phyloP scores from a whole-genome alignment of 2,113 vertebrate species.

The Mola mola region DNA sequence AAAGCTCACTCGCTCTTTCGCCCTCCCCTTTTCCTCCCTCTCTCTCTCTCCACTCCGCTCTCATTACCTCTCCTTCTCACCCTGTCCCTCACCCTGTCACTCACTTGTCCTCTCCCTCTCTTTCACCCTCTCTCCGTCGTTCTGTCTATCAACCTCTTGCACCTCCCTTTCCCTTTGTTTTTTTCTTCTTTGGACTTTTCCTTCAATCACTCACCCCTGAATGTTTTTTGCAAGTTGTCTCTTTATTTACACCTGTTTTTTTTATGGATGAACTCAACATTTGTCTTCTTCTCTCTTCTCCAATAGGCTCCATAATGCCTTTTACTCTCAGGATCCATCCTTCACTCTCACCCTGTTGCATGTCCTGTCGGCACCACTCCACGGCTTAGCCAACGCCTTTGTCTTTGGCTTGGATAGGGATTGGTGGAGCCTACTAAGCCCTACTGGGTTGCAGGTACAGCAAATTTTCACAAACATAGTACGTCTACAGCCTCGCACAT shows the following conservation, averaged over 20 bases:
- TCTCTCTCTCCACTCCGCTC: conserved; percentile 58
- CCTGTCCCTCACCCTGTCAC: conserved; percentile 72
- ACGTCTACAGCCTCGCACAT: neutral
- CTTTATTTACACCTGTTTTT: conserved; percentile 57
- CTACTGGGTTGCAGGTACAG: conserved; percentile 78
- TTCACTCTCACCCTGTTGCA: conserved; percentile 82
- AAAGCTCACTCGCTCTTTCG: conserved; percentile 75
- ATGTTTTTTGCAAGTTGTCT: conserved; percentile 40
- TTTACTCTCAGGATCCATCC: conserved; percentile 76
- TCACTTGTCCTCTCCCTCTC: conserved; percentile 69
- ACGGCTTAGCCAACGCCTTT: conserved; percentile 83
- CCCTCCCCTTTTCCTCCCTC: conserved; percentile 66
- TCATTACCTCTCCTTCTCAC: conserved; percentile 73
- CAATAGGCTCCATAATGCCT: conserved; percentile 80
- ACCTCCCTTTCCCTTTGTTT: conserved; percentile 1
- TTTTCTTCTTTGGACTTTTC: conserved; percentile 38
- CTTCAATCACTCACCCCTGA: conserved; percentile 45
- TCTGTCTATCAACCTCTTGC: conserved; percentile 50
- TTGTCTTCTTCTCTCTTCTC: conserved; percentile 22
- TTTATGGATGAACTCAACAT: conserved; percentile 42
- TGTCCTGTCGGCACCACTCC: conserved; percentile 81
- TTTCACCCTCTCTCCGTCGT: conserved; percentile 42
- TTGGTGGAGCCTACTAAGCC: conserved; percentile 79
- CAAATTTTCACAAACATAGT: conserved; percentile 7
- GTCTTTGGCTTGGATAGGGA: conserved; percentile 81